Conservation (phyloP, 2,113 vertebrate species). For the Psammodynastes pulverulentus region DNA sequence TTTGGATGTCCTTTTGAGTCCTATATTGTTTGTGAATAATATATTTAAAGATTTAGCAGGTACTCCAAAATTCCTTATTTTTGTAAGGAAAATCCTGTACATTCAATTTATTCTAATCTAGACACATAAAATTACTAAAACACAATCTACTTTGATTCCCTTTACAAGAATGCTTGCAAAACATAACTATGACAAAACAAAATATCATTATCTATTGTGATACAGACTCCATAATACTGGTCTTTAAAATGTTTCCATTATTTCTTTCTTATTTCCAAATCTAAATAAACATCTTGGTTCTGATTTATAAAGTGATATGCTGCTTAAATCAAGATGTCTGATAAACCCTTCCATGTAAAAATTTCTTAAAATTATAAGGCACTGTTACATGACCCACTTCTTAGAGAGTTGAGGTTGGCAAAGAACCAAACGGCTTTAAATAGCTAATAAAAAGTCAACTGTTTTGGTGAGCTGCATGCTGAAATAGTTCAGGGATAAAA, state of each 20-base stretch:
- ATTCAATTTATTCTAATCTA: background rate
- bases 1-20: background rate
- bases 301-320: background rate
- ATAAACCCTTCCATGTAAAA: background rate
- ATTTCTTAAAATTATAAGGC: background rate
- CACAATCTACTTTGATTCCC: background rate
- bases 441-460: background rate
- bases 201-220: background rate
- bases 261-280: background rate
- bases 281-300: background rate
- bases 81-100: background rate
- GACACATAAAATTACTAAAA: background rate
- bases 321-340: background rate
- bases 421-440: background rate
- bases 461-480: background rate
- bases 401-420: background rate
- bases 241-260: background rate
- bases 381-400: background rate
- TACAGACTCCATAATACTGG: background rate
- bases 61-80: background rate
- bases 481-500: background rate
- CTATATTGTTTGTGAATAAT: background rate
- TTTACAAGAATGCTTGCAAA: background rate
- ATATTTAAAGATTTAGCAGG: background rate
- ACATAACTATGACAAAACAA: background rate